Conservation (phyloP, 2,888 invertebrate genomes). For the Agonum fuliginosum region DNA sequence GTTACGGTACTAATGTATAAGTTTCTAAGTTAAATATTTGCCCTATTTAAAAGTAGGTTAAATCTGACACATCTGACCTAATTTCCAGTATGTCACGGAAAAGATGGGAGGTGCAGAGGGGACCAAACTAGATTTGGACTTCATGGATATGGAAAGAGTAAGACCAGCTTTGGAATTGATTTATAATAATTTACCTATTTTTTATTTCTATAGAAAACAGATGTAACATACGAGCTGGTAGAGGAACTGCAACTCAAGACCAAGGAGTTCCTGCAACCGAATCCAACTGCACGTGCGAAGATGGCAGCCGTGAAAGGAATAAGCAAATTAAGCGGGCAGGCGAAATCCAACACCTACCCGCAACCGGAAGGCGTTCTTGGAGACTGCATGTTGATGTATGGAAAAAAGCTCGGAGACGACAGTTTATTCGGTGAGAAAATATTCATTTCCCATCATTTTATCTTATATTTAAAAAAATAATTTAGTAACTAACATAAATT, state of each 20-base stretch:
- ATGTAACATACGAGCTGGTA: slow-evolving; percentile 96
- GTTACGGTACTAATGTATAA: slow-evolving; percentile 50
- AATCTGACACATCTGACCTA: slow-evolving; percentile 63
- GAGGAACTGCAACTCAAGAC: slow-evolving; percentile 97
- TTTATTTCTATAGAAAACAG: slow-evolving; percentile 87
- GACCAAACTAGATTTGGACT: slow-evolving; percentile 98
- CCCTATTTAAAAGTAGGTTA: slow-evolving; percentile 22
- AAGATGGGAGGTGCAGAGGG: slow-evolving; percentile 99
- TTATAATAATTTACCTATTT: no score
- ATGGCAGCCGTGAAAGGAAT: slow-evolving; percentile 97
- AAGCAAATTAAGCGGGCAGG: slow-evolving; percentile 97
- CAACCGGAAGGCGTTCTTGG: slow-evolving; percentile 98
- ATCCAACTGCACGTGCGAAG: slow-evolving; percentile 95
- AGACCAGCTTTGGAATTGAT: slow-evolving; percentile 74
- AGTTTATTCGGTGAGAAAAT: slow-evolving; percentile 85
- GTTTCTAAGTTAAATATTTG: slow-evolving; percentile 50
- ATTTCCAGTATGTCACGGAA: slow-evolving; percentile 97
- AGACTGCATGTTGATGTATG: slow-evolving; percentile 96
- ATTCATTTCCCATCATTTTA: slow-evolving; percentile 52
- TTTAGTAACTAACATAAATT: not conserved
- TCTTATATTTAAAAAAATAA: not conserved
- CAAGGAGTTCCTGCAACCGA: slow-evolving; percentile 99
- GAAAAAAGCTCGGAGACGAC: slow-evolving; percentile 96
- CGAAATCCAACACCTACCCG: slow-evolving; percentile 97
- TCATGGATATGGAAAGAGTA: slow-evolving; percentile 99